Base-by-base conservation (phyloP, 92 coral and sea anemone species). In the Epizoanthus rinbou region DNA sequence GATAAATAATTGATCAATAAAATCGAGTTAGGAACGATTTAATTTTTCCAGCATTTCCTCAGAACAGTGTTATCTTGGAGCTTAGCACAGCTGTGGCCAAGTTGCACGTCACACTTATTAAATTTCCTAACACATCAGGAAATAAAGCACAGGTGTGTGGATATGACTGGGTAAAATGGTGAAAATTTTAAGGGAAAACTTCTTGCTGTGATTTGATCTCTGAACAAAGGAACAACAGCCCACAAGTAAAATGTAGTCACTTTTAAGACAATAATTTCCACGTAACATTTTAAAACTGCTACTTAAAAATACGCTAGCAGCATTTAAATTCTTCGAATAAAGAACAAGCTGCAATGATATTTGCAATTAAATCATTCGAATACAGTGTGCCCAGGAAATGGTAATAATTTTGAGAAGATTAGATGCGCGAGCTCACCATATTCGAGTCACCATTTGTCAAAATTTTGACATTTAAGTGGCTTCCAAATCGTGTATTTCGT, bases 1-100 rank as follows among this genome's bases (percentile, higher is more conserved):
- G 47, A 88, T 88, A 8, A 88, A 88, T 88, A 56, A 88, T 88
- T 88, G 45, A 88, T 82, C 71, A 63, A 7, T 19, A 76, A 63
- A 65, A 9, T 63, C 82, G 43, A 63, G 54, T 69, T 78, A 59
- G 54, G 64, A 78, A 21, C 70, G 69, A 67, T 19, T 78, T n/a
- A n/a, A n/a, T n/a, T 75, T 28, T 33, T 18, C 67, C 6, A 31
- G 63, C 67, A 43, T 41, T 39, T 78, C 53, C 60, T 41, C 25
- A 39, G 14, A 11, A 57, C 18, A 28, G 69, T 60, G 4, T 56
- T 45, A 52, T 33, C 47, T 11, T 15, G 25, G 22, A 62, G 54
- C 31, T 19, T 10, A 10, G 5, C 59, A 71, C 73, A 67, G 73
- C 73, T 67, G 73, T 67, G 23, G 6, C 15, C 47, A 45, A 71